Base-by-base conservation (phyloP, 2,888 invertebrate genomes). In the Cistogaster globosa region DNA sequence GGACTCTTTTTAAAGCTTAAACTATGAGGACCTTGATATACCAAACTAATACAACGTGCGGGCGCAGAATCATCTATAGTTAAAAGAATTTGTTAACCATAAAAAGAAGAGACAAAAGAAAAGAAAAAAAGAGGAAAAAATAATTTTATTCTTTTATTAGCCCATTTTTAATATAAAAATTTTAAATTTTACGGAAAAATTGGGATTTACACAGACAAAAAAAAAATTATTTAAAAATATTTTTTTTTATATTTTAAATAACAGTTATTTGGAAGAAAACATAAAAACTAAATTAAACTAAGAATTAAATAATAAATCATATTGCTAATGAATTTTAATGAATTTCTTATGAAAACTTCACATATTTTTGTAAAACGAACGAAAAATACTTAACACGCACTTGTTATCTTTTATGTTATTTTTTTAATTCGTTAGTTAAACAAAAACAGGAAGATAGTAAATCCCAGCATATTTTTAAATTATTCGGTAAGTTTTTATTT, bases 1-100 rank as follows among this genome's bases (percentile, higher is more conserved):
- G 92, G 92, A 87, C 92, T 92, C 26, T 85, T 87, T 87, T 92
- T 92, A 45, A 91, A 76, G 63, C 89, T 88, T 85, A 89, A 65
- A 83, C 88, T 89, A 53, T 88, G 89, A 48, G 87, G 88, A 75
- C 87, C 71, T 67, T 75, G 82, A 22, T 85, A 78, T 65, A 85
- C 75, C 79, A 75, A 82, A 76, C 80, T 80, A 67, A 80, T 76
- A 67, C 81, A 71, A 63, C 58, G 79, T 65, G 74, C 62, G 60
- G 69, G 60, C 51, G 78, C 78, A 48, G 85, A 71, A 63, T 82
- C 82, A 85, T 85, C 85, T 77, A 51, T n/a, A 42, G 77, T 63
- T 62, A 75, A 68, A 75, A 68, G 74, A 79, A 42, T 42, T 42
- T 42, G 11, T 42, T 38, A 62, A 32, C 42, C 26, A 69, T 38